Percentiles rank a stretch among this genome's conserved stretches.
These are phyloP conservation scores for Criorhina ranunculi DNA, from an alignment of 2,888 invertebrate genomes.

Conservation along the genomic window DNA sequence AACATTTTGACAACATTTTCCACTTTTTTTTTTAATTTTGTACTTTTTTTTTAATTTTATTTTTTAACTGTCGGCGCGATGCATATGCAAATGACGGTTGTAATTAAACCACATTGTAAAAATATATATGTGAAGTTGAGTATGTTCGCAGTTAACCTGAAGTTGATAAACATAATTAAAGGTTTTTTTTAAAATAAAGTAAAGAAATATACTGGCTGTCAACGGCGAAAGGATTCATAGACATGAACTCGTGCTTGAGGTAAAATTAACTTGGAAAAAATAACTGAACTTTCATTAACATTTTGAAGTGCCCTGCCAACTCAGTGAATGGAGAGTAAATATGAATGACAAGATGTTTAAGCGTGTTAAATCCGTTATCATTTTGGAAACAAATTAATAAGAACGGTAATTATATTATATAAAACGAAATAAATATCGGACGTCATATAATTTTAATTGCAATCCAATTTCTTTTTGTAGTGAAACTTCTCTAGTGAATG, in stretches of 20 bases:
- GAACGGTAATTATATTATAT: no score
- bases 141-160: slow-evolving; percentile 33
- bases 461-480: no score
- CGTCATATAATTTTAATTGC: no score
- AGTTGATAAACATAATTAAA: slow-evolving; percentile 61
- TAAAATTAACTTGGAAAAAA: slow-evolving; percentile 7
- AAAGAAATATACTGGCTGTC: slow-evolving; percentile 1
- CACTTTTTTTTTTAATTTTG: slow-evolving; percentile 5
- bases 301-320: not conserved
- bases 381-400: no score
- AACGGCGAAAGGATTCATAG: not conserved
- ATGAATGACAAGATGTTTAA: no score
- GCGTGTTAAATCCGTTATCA: no score
- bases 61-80: slow-evolving; percentile 21
- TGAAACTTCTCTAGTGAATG: no score
- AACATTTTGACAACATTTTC: slow-evolving; percentile 64
- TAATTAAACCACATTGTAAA: slow-evolving; percentile 26
- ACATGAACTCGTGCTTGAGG: not conserved
- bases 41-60: slow-evolving; percentile 11
- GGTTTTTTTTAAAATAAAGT: not conserved
- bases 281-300: slow-evolving; percentile 9
- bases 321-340: not conserved
- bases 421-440: no score
- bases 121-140: slow-evolving; percentile 12
- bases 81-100: slow-evolving; percentile 44